A percentile compares a stretch with the other conserved stretches of the same genome.
Conservation (phyloP, 2,113 vertebrate species). For the Gymnorhina tibicen region DNA sequence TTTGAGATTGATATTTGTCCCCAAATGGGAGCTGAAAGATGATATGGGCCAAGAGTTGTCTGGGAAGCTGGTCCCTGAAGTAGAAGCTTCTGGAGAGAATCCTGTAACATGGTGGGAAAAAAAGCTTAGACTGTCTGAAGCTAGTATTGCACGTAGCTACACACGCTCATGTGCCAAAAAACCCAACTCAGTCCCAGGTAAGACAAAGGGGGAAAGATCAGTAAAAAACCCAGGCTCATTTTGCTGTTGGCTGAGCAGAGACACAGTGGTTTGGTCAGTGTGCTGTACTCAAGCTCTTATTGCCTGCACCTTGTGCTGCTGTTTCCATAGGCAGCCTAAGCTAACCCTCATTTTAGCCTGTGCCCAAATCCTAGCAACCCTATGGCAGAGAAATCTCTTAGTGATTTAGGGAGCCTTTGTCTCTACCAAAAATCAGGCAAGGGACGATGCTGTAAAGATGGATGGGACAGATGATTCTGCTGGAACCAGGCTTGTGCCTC, state of each 20-base stretch:
- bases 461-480: background rate
- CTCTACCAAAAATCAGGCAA: background rate
- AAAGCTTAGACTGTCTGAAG: background rate
- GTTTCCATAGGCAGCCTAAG: background rate
- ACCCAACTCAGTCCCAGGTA: background rate
- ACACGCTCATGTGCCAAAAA: background rate
- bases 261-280: fast-evolving
- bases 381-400: background rate
- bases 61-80: background rate
- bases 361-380: background rate
- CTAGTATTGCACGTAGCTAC: background rate
- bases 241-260: background rate
- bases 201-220: background rate
- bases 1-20: background rate
- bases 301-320: background rate
- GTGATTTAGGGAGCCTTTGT: background rate
- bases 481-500: background rate
- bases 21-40: background rate
- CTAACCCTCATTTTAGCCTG: background rate
- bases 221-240: background rate
- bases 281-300: background rate
- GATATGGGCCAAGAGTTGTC: background rate
- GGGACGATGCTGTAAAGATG: background rate
- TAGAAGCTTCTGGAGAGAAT: background rate
- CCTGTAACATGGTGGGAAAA: background rate